These are phyloP conservation scores for Celastrina argiolus DNA, from an alignment of 2,888 invertebrate species.

Conservation along the genomic window DNA sequence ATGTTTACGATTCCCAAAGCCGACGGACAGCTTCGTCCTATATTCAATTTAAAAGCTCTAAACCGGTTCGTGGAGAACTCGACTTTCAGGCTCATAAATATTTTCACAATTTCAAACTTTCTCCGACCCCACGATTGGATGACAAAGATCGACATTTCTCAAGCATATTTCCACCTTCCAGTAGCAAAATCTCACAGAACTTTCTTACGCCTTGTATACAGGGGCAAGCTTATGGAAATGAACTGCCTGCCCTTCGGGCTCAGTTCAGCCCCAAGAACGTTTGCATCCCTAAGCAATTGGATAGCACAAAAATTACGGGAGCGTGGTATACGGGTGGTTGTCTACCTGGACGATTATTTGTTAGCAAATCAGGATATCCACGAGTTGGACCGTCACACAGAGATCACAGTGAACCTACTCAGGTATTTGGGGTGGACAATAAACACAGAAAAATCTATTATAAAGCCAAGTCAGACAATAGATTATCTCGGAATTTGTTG, in stretches of 20 bases:
- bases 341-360: slow-evolving; percentile 33
- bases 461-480: slow-evolving; percentile 23
- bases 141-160: slow-evolving; percentile 29
- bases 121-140: slow-evolving; percentile 24
- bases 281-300: slow-evolving; percentile 30
- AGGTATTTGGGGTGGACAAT: slow-evolving; percentile 29
- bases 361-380: slow-evolving; percentile 19
- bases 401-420: neutral
- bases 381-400: neutral
- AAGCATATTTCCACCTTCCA: slow-evolving; percentile 31
- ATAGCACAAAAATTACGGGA: slow-evolving; percentile 21
- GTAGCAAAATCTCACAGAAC: slow-evolving; percentile 10
- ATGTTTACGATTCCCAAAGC: slow-evolving; percentile 13
- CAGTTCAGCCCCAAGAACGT: slow-evolving; percentile 26
- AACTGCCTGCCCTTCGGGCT: slow-evolving; percentile 29
- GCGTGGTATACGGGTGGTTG: slow-evolving; percentile 24
- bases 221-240: slow-evolving; percentile 27
- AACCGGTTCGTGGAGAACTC: neutral
- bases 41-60: slow-evolving; percentile 12
- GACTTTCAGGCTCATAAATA: neutral
- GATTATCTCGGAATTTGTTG: slow-evolving; percentile 27
- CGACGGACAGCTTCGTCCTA: neutral
- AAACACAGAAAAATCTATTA: slow-evolving; percentile 31
- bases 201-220: slow-evolving; percentile 28
- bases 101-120: neutral